Evolutionary conservation across 2,888 invertebrate genomes (phyloP), one percentile per base, ranked within the genome.

Genomic region (Platycheirus albimanus): DNA sequence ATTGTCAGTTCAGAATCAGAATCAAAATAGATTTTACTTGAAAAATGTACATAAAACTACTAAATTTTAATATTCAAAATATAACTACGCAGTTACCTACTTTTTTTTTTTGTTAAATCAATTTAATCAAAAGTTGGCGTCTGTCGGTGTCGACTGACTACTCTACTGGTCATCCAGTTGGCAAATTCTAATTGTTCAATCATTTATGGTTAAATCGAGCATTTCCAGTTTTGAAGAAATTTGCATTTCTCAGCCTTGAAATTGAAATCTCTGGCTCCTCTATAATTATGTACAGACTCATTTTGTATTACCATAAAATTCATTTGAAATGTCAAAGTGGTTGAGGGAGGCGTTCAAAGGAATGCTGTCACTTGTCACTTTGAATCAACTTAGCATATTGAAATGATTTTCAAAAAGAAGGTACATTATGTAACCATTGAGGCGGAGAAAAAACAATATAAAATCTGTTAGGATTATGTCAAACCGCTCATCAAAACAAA

Each of bases 161-260:
- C 15, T n/a, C n/a, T n/a, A n/a, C n/a, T n/a, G n/a, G n/a, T n/a
- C n/a, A n/a, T n/a, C n/a, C n/a, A n/a, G 10, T 19, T 54, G 36
- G 7, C 54, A 54, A 8, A 4, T 24, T 52, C 10, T 52, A 52
- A 24, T 24, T 41, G 15, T 38, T 17, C 13, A 11, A 11, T 30
- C 41, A 58, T 49, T 20, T 75, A 51, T 43, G 67, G 56, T 58
- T 33, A 67, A 33, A 47, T 75, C 41, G 38, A 74, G 30, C 11
- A 66, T 54, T 66, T 66, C 64, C 64, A 74, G 74, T 74, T 74
- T 47, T 10, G 17, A 17, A 24, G 10, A 19, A n/a, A 58, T 56
- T 70, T n/a, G n/a, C 38, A 70, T 54, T 36, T 38, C n/a, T n/a
- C 11, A 41, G 20, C 74, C 74, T 58, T 75, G 74, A 49, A 75